phyloP scores from a whole-genome alignment of 2,888 invertebrate species.

The Pammene fasciana region DNA sequence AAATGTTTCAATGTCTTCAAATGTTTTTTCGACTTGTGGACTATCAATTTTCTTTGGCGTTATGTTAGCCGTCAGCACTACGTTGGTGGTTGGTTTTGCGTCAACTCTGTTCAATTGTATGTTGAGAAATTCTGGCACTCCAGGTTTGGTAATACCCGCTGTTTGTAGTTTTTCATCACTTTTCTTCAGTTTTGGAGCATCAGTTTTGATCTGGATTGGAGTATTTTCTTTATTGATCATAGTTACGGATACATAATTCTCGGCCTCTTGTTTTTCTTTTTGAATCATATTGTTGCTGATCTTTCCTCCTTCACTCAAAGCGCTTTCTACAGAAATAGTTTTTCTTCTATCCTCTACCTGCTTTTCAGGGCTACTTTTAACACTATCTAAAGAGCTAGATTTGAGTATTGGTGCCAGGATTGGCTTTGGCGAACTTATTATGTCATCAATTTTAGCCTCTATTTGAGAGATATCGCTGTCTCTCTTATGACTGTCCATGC shows the following conservation, averaged over 20 bases:
- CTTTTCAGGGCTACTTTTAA: constrained; percentile 82
- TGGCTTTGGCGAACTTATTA: constrained; percentile 81
- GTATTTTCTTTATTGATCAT: constrained; percentile 80
- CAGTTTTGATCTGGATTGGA: constrained; percentile 54
- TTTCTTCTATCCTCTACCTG: constrained; percentile 74
- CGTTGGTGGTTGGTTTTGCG: constrained; percentile 83
- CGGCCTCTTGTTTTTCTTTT: constrained; percentile 66
- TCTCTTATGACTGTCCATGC: constrained; percentile 70
- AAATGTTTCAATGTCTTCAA: constrained; percentile 61
- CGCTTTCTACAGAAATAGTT: constrained; percentile 79
- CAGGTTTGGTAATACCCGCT: constrained; percentile 55
- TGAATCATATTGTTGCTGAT: constrained; percentile 46
- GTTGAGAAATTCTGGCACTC: constrained; percentile 87
- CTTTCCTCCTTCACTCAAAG: constrained; percentile 62
- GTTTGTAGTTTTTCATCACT: constrained; percentile 71
- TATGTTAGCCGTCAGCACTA: constrained; percentile 85
- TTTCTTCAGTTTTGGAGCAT: constrained; percentile 63
- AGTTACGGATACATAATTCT: constrained; percentile 82
- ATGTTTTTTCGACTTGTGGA: constrained; percentile 64
- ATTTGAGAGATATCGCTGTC: constrained; percentile 81
- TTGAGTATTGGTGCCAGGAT: constrained; percentile 78
- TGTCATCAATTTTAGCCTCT: constrained; percentile 82
- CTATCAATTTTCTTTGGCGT: constrained; percentile 78
- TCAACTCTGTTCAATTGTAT: constrained; percentile 89
- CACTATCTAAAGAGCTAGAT: constrained; percentile 83